Evolutionary conservation across 2,797 vertebrate species (phyloP).

Genomic region (Coranthus polyacanthus): DNA sequence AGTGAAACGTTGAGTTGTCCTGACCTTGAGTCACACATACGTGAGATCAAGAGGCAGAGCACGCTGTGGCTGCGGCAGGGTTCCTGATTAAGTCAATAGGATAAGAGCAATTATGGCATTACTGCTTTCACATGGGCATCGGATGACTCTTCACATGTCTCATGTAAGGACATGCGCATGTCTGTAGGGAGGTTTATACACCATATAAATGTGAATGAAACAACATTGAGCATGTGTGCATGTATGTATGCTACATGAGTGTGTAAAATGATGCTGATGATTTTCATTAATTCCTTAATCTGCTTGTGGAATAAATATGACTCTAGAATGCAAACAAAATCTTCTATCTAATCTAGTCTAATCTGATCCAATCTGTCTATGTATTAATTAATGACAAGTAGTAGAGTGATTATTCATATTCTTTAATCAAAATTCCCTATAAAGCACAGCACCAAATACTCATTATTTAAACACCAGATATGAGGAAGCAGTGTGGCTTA

Average conservation of each 20-base stretch:
- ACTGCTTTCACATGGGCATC: slow-evolving; percentile 79
- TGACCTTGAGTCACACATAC: slow-evolving; percentile 59
- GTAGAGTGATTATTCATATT: slow-evolving; percentile 21
- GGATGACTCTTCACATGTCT: slow-evolving; percentile 77
- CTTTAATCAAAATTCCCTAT: slow-evolving; percentile 6
- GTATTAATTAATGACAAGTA: slow-evolving; percentile 31
- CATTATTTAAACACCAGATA: slow-evolving; percentile 25
- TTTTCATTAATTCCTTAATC: slow-evolving; percentile 29
- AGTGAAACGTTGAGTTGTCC: slow-evolving; percentile 51
- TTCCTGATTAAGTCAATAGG: slow-evolving; percentile 80
- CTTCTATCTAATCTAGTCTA: too few relatives aligned
- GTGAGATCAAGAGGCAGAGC: slow-evolving; percentile 55
- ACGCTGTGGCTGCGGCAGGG: slow-evolving; percentile 56
- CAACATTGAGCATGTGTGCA: too few relatives aligned
- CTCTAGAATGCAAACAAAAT: slow-evolving; percentile 24
- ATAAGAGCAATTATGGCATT: slow-evolving; percentile 82
- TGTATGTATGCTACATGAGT: too few relatives aligned
- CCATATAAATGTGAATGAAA: not conserved
- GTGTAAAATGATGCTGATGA: too few relatives aligned
- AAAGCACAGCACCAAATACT: slow-evolving; percentile 23
- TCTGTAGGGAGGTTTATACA: not conserved
- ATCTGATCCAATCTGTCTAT: slow-evolving; percentile 31
- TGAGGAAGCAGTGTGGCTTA: slow-evolving; percentile 23
- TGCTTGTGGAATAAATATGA: slow-evolving; percentile 27
- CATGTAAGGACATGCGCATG: slow-evolving; percentile 21